Base-by-base conservation (phyloP, 1,140 invertebrate genomes). In the Zaprionus lachaisei region DNA sequence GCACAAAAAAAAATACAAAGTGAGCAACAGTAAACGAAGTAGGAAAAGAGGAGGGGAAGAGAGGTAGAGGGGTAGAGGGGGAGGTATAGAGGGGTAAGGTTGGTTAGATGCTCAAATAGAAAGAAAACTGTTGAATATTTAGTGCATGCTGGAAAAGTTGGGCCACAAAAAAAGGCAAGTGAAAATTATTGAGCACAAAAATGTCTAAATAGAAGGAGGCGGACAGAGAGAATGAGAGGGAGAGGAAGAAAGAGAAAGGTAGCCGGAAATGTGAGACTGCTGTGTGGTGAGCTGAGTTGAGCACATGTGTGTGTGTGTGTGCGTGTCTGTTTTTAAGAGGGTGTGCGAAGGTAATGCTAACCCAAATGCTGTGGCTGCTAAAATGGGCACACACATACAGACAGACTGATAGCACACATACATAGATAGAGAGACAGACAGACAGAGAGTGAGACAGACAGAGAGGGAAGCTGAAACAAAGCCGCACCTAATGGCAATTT, bases 401-500 rank as follows among this genome's bases (percentile, higher is more conserved):
- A 31, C 28, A 60, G 26, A 69, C 37, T 11, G 5, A 44, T 51
- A 47, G 47, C 47, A 49, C n/a, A 20, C 44, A 56, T 22, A 66
- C 37, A 65, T 1, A 37, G 7, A 56, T 31, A 28, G 6, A 55
- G 31, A 61, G 2, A 34, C 15, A 49, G 4, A 34, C 15, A 56
- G 11, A 51, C 20, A 47, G 34, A 69, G 14, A 47, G 34, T 63
- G 14, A 41, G n/a, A 14, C n/a, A 20, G 17, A 61, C 15, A n/a
- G 15, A 31, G 7, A 15, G 44, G 31, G 44, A 24, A 73, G 65
- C 34, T 68, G 20, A 26, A 11, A 66, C 61, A 74, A 77, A 86
- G 80, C 80, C 77, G 31, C 80, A 89, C 58, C 74, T 89, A 89
- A 87, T 89, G 84, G 84, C 72, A 84, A 83, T 89, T 84, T 89